Percentiles rank a stretch among this genome's conserved stretches.
These are phyloP conservation scores for Pogona vitticeps DNA, from an alignment of 2,113 vertebrate species.

Conservation along the genomic window DNA sequence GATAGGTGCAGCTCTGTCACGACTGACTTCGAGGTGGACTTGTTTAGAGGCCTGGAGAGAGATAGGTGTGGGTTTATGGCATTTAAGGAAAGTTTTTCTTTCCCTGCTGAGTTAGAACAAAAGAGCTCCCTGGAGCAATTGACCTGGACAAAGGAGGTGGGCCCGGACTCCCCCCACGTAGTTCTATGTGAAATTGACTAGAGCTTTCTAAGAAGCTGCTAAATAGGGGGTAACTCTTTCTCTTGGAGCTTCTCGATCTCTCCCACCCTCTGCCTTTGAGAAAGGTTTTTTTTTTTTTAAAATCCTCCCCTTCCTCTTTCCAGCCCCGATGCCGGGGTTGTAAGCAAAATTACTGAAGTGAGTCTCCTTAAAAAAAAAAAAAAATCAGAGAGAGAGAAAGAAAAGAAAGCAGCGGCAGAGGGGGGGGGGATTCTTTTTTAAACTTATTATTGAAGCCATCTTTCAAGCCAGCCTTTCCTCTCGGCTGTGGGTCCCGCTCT, in stretches of 20 bases:
- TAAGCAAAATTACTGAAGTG: no score
- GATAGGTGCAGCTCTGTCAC: neutral
- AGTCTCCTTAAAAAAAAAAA: no score
- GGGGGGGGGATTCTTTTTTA: no score
- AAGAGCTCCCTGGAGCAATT: conserved; percentile 77
- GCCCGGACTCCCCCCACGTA: conserved; percentile 76
- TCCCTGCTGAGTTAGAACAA: conserved; percentile 86
- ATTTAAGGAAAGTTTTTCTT: conserved; percentile 85
- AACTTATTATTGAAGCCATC: no score
- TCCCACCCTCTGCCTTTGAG: neutral
- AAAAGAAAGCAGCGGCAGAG: no score
- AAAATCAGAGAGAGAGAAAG: no score
- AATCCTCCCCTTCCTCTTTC: neutral
- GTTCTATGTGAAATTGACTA: conserved; percentile 78
- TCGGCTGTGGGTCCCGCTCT: no score
- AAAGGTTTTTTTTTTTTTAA: neutral
- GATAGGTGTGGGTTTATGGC: conserved; percentile 82
- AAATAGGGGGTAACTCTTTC: neutral
- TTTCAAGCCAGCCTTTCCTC: no score
- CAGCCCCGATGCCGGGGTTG: no score
- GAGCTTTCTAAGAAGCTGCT: conserved; percentile 62
- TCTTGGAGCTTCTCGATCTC: conserved; percentile 72
- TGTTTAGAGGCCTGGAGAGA: conserved; percentile 77
- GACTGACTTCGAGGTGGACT: conserved; percentile 75
- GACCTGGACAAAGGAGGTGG: conserved; percentile 81